Base-by-base conservation (phyloP, 2,888 invertebrate genomes). In the Perizoma flavofasciatum region DNA sequence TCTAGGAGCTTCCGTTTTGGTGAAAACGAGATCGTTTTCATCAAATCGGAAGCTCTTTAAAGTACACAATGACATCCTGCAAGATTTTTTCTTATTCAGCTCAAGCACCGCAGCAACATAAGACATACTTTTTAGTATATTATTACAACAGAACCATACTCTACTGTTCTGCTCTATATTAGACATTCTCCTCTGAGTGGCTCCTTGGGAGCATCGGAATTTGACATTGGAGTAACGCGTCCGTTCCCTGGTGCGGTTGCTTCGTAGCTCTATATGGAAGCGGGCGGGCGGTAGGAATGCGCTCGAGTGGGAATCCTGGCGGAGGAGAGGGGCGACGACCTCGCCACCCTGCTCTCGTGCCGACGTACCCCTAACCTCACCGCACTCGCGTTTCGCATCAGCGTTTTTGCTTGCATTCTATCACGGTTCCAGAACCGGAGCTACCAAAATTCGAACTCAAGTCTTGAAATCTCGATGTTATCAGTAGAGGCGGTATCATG, bases 281-380 rank as follows among this genome's bases (percentile, higher is more conserved):
- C 57, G 62, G 55, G 64, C 50, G 70, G 74, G 72, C 73, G 71
- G 76, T 73, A 80, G 79, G 83, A 87, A 87, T 86, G 86, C 79
- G 82, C 82, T 82, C 81, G 75, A 81, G 81, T 79, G 78, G 82
- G 84, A 82, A 83, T 85, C 83, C 78, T 80, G 79, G 71, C 74
- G 72, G 72, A 78, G 77, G 75, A 77, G 76, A 72, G 72, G 86
- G 79, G 74, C 85, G 82, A 81, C 84, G 84, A 85, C 86, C 86
- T 77, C 83, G 75, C 74, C 72, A 77, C 77, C 73, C 75, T 72
- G 69, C 76, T 71, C 73, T 67, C 65, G 71, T 69, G 68, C 67
- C 70, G 65, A 56, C 54, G 58, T 59, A 65, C 63, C 55, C 63
- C 60, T 61, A 63, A 59, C 56, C 60, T 60, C 64, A 49, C 59